Base-by-base conservation (phyloP, 2,888 invertebrate species). In the Poecilobothrus nobilitatus region DNA sequence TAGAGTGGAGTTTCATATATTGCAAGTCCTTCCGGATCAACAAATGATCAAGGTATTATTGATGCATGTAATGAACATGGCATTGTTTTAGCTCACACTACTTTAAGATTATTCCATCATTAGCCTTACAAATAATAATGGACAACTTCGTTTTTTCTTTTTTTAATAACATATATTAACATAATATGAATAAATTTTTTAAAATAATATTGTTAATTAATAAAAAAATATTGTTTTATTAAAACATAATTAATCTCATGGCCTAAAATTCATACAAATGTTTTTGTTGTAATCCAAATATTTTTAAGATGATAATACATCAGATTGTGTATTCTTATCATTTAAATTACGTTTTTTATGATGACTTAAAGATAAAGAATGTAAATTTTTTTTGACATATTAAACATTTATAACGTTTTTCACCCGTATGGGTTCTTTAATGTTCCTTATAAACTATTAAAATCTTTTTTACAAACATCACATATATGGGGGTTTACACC, bases 1-100 rank as follows among this genome's bases (percentile, higher is more conserved):
- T 84, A 97, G 97, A 94, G 93, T 78, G 98, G 98, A 21, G 98
- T 97, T 22, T 86, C 90, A 66, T 98, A 89, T 81, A 93, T 99
- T 74, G 96, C 90, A 68, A 94, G 96, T 78, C 97, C 98, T 15
- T 85, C 94, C 0, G 98, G 98, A 12, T 97, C 97, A 1, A 94
- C 90, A 74, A 97, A 97, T 79, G 98, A 99, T 79, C 86, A 87
- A 68, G 91, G 88, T 73, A 93, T 99, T 10, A 90, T 94, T 72
- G 85, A 89, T 66, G 97, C 97, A 20, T 97, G 97, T 81, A 88
- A 98, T 79, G 93, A 97, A 74, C 93, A 97, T 80, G 88, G 87
- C 69, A 94, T 98, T 73, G 86, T 88, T 5, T 82, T 98, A 76
- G 89, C 91, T 7, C 97, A 97, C 79, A 97, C 97, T 21, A 91